phyloP scores from a whole-genome alignment of 2,888 invertebrate species.

The Agonopterix heracliana region DNA sequence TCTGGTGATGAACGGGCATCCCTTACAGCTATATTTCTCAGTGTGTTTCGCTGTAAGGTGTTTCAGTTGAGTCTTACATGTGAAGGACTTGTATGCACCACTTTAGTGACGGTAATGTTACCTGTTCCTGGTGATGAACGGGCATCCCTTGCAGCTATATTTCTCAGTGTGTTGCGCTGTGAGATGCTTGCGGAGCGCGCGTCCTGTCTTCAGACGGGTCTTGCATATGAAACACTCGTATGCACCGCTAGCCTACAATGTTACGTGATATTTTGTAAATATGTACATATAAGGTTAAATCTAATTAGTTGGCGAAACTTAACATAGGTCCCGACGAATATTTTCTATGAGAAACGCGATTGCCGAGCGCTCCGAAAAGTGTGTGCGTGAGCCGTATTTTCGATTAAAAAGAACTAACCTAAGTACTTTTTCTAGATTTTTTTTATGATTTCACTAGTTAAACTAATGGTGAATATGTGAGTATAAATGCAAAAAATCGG shows the following conservation, averaged over 20 bases:
- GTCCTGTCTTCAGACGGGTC: constrained; percentile 47
- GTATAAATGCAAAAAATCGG: too few species aligned
- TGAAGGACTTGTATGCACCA: constrained; percentile 26
- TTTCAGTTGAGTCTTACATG: constrained; percentile 56
- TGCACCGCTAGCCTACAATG: constrained; percentile 49
- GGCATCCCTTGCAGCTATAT: constrained; percentile 59
- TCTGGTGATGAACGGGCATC: constrained; percentile 56
- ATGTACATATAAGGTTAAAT: too few species aligned
- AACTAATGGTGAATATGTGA: too few species aligned
- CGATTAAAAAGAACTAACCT: too few species aligned
- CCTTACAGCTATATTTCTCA: constrained; percentile 58
- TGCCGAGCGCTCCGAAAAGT: too few species aligned
- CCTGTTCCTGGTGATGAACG: constrained; percentile 59
- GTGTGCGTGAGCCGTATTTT: too few species aligned
- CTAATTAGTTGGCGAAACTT: too few species aligned
- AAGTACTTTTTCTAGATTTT: too few species aligned
- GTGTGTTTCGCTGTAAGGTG: constrained; percentile 62
- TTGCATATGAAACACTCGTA: constrained; percentile 64
- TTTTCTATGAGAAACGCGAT: too few species aligned
- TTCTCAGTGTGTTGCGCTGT: constrained; percentile 62
- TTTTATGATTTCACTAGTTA: too few species aligned
- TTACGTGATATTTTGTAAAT: background rate
- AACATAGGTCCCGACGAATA: too few species aligned
- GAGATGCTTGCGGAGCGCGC: constrained; percentile 55
- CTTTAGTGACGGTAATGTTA: constrained; percentile 10